A percentile compares a stretch with the other conserved stretches of the same genome.
Conservation (phyloP, 2,797 vertebrate species). For the Anguilla pacifica region DNA sequence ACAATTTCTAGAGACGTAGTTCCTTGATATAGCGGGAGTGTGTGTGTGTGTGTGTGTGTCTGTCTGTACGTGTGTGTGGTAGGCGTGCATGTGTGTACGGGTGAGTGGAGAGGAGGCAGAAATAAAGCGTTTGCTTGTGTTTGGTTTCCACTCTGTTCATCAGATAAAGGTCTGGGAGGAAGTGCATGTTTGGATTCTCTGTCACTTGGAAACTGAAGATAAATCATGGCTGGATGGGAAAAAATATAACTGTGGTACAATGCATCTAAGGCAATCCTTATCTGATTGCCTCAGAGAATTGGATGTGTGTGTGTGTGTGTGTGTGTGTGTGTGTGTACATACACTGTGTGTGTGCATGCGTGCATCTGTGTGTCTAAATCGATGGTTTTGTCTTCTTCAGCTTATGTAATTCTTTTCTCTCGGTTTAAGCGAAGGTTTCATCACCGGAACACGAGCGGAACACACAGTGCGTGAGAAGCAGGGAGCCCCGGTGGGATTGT, state of each 20-base stretch:
- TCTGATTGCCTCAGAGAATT: not conserved
- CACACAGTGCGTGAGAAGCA: not conserved
- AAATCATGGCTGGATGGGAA: not conserved
- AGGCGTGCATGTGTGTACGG: not conserved
- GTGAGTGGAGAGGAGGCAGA: not conserved
- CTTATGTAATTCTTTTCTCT: not conserved
- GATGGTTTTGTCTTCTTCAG: not conserved
- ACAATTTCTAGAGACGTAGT: too few relatives aligned
- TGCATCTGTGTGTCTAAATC: not conserved
- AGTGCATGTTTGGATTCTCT: not conserved
- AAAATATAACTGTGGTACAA: not conserved
- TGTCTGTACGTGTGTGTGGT: not conserved
- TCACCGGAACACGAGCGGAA: not conserved
- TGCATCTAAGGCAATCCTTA: not conserved
- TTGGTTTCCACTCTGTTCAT: not conserved
- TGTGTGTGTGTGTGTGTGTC: not conserved
- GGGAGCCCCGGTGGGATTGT: not conserved
- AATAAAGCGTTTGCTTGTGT: not conserved
- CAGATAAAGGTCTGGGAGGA: constrained; percentile 1
- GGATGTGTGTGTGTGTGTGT: not conserved
- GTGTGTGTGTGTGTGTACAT: not conserved
- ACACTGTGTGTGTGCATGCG: not conserved
- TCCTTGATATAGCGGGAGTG: not conserved
- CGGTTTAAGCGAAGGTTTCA: not conserved
- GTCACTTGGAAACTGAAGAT: not conserved